These are phyloP conservation scores for Chelon auratus DNA, from an alignment of 2,797 vertebrate species.

Conservation along the genomic window DNA sequence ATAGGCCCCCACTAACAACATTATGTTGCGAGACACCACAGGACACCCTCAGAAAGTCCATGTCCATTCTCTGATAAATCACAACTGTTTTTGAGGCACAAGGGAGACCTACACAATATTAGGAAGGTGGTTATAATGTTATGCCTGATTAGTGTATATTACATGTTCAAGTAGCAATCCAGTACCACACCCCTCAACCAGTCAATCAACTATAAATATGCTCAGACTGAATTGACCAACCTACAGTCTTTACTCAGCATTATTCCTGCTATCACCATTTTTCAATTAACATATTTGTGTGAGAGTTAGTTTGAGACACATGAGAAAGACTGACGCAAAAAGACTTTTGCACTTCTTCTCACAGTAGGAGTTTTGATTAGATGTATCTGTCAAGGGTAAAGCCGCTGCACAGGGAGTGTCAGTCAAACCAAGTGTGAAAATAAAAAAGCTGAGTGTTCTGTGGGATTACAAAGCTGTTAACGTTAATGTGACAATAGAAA, in stretches of 20 bases:
- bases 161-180: no score
- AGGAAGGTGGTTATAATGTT: no score
- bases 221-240: not conserved
- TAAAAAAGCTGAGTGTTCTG: not conserved
- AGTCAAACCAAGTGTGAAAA: conserved; percentile 2
- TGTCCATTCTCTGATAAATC: no score
- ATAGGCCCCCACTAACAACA: no score
- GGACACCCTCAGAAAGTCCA: no score
- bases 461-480: conserved; percentile 1
- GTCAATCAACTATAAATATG: not conserved
- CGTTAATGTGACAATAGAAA: not conserved
- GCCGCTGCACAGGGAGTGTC: not conserved
- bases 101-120: no score
- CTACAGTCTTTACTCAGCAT: not conserved
- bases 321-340: conserved; percentile 1
- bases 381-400: conserved; percentile 3
- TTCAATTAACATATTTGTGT: not conserved
- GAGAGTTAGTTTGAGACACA: not conserved
- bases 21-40: no score
- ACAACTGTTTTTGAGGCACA: no score
- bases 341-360: conserved; percentile 8
- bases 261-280: not conserved
- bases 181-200: not conserved
- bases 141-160: no score
- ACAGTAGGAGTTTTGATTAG: conserved; percentile 4